Evolutionary conservation across 2,888 invertebrate species (phyloP).

Genomic region (Crioceris asparagi): DNA sequence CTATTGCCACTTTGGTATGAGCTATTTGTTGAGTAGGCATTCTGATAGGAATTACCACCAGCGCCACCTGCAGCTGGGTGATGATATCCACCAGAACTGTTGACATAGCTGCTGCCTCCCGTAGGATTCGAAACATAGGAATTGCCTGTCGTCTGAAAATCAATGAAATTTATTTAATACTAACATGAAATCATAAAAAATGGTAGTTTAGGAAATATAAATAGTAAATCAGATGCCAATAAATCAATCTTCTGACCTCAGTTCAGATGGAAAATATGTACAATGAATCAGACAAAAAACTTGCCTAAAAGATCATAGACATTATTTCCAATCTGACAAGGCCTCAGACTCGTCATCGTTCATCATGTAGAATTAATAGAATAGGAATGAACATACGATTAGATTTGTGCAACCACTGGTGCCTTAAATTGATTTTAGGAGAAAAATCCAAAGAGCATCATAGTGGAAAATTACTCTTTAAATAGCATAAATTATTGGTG

Average conservation of each 20-base stretch:
- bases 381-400: background rate
- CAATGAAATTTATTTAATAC: too few relatives aligned
- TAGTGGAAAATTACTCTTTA: too few relatives aligned
- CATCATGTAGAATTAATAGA: slow-evolving; percentile 16
- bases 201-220: too few relatives aligned
- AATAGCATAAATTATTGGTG: too few relatives aligned
- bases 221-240: slow-evolving; percentile 15
- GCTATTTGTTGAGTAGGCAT: slow-evolving; percentile 33
- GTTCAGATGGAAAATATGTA: slow-evolving; percentile 5
- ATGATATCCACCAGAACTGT: too few relatives aligned
- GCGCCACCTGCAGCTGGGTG: slow-evolving; percentile 27
- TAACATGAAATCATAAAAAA: too few relatives aligned
- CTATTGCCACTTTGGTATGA: slow-evolving; percentile 29
- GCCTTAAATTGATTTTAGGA: too few relatives aligned
- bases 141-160: slow-evolving; percentile 39
- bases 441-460: too few relatives aligned
- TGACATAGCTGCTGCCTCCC: slow-evolving; percentile 34
- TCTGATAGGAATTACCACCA: slow-evolving; percentile 31
- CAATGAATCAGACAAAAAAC: slow-evolving; percentile 19
- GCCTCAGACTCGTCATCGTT: slow-evolving; percentile 28
- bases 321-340: slow-evolving; percentile 4
- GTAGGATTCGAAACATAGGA: slow-evolving; percentile 32
- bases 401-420: background rate
- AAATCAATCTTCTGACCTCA: slow-evolving; percentile 16
- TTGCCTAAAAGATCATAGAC: slow-evolving; percentile 9